Evolutionary conservation across 2,113 vertebrate genomes (phyloP).

Genomic region (Ornithorhynchus anatinus): DNA sequence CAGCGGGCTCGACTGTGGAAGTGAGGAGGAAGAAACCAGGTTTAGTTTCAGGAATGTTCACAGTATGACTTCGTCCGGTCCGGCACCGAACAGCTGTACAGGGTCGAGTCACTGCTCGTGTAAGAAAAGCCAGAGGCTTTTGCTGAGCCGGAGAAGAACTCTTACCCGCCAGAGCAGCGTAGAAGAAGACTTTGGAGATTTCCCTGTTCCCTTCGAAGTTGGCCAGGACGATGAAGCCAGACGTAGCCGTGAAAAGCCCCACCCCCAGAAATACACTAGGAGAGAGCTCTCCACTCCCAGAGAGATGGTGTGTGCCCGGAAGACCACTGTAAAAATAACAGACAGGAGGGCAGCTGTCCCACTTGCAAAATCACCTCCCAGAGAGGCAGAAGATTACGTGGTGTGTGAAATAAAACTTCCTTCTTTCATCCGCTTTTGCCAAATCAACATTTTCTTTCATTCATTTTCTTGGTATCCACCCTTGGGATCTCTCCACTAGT

Average conservation of each 20-base stretch:
- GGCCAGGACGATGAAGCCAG: slow-evolving; percentile 66
- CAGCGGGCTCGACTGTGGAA: slow-evolving; percentile 96
- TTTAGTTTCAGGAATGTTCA: slow-evolving; percentile 67
- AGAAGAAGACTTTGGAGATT: slow-evolving; percentile 86
- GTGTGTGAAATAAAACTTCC: slow-evolving; percentile 85
- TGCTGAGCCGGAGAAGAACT: slow-evolving; percentile 83
- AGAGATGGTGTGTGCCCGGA: slow-evolving; percentile 77
- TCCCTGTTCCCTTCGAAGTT: slow-evolving; percentile 55
- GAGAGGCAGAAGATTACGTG: slow-evolving; percentile 80
- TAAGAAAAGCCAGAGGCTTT: slow-evolving; percentile 66
- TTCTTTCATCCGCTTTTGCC: slow-evolving; percentile 80
- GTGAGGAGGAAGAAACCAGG: slow-evolving; percentile 85
- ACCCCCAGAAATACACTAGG: slow-evolving; percentile 56
- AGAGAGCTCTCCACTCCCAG: slow-evolving; percentile 68
- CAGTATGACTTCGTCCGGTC: slow-evolving; percentile 30
- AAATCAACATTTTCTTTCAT: slow-evolving; percentile 72
- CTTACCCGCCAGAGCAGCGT: slow-evolving; percentile 90
- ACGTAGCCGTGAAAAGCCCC: slow-evolving; percentile 61
- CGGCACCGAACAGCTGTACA: slow-evolving; percentile 53
- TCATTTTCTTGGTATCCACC: slow-evolving; percentile 56
- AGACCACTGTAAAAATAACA: slow-evolving; percentile 67
- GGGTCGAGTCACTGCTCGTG: slow-evolving; percentile 64
- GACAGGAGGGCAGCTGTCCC: slow-evolving; percentile 75
- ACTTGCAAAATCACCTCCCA: slow-evolving; percentile 76
- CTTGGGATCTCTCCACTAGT: slow-evolving; percentile 56